phyloP scores from a whole-genome alignment of 2,888 invertebrate species.

The Chydorus sphaericus region DNA sequence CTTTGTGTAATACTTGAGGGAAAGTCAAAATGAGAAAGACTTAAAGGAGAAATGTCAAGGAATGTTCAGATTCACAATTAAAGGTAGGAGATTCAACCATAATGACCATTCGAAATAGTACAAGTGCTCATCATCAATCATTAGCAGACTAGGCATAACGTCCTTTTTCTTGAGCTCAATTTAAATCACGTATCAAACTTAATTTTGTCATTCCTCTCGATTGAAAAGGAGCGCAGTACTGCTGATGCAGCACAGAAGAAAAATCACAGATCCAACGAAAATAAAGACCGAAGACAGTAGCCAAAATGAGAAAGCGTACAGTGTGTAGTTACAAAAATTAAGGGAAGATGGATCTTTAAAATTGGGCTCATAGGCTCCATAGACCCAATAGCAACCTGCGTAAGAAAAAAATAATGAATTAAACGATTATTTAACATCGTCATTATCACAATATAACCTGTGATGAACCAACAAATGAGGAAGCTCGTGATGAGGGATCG shows the following conservation, averaged over 20 bases:
- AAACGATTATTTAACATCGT: neutral
- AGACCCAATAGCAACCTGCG: conserved; percentile 51
- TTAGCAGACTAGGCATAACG: no score
- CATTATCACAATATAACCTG: conserved; percentile 34
- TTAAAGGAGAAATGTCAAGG: no score
- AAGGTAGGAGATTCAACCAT: no score
- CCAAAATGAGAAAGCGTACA: conserved; percentile 56
- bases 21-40: no score
- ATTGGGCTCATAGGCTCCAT: conserved; percentile 45
- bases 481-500: conserved; percentile 45
- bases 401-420: conserved; percentile 16
- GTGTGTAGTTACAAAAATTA: conserved; percentile 46
- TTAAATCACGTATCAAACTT: no score
- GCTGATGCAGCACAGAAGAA: conserved; percentile 40
- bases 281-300: conserved; percentile 48
- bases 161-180: no score
- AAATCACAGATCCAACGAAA: conserved; percentile 35
- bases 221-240: conserved; percentile 35
- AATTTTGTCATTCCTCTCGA: conserved; percentile 20
- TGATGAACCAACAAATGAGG: conserved; percentile 51
- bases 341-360: conserved; percentile 31
- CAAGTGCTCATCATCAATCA: no score
- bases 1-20: no score
- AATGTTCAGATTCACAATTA: no score
- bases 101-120: no score